Evolutionary conservation across 2,888 invertebrate genomes (phyloP), one percentile per base, ranked within the genome.

Genomic region (Athetis lepigone): DNA sequence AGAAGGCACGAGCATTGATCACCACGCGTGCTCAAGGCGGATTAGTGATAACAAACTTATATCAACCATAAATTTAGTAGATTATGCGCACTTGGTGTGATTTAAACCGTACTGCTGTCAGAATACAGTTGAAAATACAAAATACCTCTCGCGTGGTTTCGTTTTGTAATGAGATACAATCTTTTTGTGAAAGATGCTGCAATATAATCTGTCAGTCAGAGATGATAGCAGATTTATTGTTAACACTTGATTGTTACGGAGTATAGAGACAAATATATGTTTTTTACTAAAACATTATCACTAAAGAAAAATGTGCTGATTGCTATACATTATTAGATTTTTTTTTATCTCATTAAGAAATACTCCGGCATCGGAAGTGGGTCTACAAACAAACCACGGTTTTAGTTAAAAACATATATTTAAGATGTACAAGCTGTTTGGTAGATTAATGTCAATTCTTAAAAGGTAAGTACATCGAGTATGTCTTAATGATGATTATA

Each of bases 371-470:
- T 33, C 13, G 33, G 11, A 13, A 4, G 33, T 33, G 13, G 13
- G 13, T 33, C 13, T 33, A 33, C 33, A 33, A 33, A 33, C 13
- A 33, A n/a, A n/a, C n/a, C n/a, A n/a, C n/a, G n/a, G 7, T 13
- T 61, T 33, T 46, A 27, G 19, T 54, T 40, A 45, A 64, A 36
- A 54, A 63, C 52, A 33, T 23, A 45, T 61, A 36, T 27, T 43
- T 36, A 4, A 13, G 16, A 6, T 16, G 36, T n/a, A 39, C 43
- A 45, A 25, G n/a, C 8, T 46, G 11, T 52, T 46, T 18, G 33
- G 23, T 52, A 0, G 11, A 5, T 6, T 47, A 47, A 29, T 65
- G 47, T 47, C 21, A 47, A 66, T 66, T 25, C 29, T 52, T 37
- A 16, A 45, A 33, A 9, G 29, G 5, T 21, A 4, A 23, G 5